Evolutionary conservation across 2,797 vertebrate genomes (phyloP).

Genomic region (Hydrophis major): DNA sequence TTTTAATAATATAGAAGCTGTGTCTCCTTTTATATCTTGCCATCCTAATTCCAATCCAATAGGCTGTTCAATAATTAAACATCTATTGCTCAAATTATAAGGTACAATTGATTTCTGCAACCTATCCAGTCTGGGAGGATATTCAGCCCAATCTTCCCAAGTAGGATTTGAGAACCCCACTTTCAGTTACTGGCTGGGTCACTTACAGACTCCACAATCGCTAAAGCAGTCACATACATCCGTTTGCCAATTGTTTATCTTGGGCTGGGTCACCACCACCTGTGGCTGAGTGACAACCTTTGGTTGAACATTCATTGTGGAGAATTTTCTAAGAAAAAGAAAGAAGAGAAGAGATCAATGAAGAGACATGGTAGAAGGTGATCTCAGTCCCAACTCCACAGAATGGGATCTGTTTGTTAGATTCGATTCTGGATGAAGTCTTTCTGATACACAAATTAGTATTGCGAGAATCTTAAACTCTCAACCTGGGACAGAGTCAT

Average conservation of each 20-base stretch:
- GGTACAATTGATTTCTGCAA: neutral
- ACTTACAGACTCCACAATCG: constrained; percentile 21
- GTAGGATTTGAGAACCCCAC: too few species aligned
- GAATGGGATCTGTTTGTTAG: neutral
- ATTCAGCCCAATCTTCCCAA: neutral
- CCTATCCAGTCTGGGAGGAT: neutral
- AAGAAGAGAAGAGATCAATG: neutral
- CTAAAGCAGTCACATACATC: constrained; percentile 5
- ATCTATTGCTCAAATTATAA: neutral
- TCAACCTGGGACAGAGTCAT: neutral
- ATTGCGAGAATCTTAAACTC: neutral
- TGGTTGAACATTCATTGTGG: neutral
- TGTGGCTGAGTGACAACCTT: neutral
- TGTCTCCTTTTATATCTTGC: neutral
- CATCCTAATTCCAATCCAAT: neutral
- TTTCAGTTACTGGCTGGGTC: neutral
- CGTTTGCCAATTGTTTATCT: neutral
- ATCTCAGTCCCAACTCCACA: neutral
- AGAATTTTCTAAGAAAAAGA: neutral
- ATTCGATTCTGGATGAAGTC: neutral
- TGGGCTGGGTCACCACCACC: neutral
- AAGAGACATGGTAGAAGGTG: neutral
- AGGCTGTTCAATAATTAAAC: neutral
- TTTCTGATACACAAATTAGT: neutral
- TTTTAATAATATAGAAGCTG: neutral